Evolutionary conservation across 1,140 invertebrate genomes (phyloP), one percentile per base, ranked within the genome.

Genomic region (Lepeophtheirus salmonis): DNA sequence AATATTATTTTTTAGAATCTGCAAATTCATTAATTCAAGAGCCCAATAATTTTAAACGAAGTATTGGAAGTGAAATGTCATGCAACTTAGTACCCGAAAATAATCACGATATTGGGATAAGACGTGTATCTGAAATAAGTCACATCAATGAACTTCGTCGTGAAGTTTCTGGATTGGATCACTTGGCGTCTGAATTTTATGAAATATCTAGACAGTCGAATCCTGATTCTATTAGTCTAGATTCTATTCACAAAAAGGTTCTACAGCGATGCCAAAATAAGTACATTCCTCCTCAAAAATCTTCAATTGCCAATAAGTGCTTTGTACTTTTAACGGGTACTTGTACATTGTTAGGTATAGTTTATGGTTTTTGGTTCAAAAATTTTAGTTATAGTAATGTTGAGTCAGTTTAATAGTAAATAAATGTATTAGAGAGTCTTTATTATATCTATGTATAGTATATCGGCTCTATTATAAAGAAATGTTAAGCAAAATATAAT

Each of bases 131-230:
- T 54, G 52, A 54, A 22, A 54, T 54, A 17, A 54, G 52, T 20
- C 52, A 54, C 52, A 54, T 54, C 16, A 54, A 54, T 22, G 52
- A 54, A 22, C 21, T 59, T 14, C 26, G 57, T 21, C 23, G 49
- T 6, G 57, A 50, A 4, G 23, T 59, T 12, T 30, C 23, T 59
- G 57, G 57, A 14, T n/a, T 59, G 48, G 18, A 20, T 18, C 57
- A 59, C 20, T 18, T 59, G n/a, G 30, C 30, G 30, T 30, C 30
- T n/a, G 57, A 59, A 41, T 59, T n/a, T 22, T 59, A 59, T 50
- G 57, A 59, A 21, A 50, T 59, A 1, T 16, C 22, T 14, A 54
- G 52, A 22, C 17, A 54, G 16, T 14, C 22, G 17, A 54, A 54
- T 54, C 52, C 52, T 2, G 52, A 54, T 22, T 20, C 52, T 20